Conservation (phyloP, 2,113 vertebrate genomes). For the Cricetomys ansorgei region DNA sequence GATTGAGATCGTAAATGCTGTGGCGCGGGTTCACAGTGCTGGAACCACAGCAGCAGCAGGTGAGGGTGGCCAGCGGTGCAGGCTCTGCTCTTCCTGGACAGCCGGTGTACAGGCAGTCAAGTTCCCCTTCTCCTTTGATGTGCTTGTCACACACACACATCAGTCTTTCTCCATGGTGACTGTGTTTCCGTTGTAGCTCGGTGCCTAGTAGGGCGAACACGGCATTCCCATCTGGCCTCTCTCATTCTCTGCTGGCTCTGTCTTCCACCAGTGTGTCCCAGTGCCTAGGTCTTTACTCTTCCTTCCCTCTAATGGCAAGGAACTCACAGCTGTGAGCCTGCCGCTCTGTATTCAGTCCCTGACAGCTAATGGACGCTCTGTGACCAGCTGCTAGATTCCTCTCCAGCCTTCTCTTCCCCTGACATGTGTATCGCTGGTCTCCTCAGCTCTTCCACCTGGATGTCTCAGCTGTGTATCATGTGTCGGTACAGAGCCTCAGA, state of each 20-base stretch:
- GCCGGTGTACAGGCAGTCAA: background rate
- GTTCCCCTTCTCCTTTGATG: background rate
- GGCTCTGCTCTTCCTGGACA: background rate
- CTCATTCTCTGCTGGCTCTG: background rate
- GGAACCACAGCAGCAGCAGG: constrained; percentile 2
- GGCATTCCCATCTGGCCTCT: too few relatives aligned
- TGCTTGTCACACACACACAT: background rate
- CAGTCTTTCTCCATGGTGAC: background rate
- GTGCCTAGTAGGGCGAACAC: background rate
- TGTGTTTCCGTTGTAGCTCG: background rate
- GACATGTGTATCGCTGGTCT: background rate
- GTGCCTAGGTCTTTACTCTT: background rate
- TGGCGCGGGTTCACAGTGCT: background rate
- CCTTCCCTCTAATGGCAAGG: background rate
- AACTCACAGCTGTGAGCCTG: background rate
- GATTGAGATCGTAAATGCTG: background rate
- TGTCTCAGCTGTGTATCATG: background rate
- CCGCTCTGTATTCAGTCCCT: background rate
- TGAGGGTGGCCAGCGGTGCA: background rate
- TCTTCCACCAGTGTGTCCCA: background rate
- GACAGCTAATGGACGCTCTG: background rate
- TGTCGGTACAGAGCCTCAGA: background rate
- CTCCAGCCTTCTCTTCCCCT: background rate
- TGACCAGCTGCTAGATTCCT: background rate
- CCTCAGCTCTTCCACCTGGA: background rate